Conservation (phyloP, 2,797 vertebrate species). For the Distichodus sexfasciatus region DNA sequence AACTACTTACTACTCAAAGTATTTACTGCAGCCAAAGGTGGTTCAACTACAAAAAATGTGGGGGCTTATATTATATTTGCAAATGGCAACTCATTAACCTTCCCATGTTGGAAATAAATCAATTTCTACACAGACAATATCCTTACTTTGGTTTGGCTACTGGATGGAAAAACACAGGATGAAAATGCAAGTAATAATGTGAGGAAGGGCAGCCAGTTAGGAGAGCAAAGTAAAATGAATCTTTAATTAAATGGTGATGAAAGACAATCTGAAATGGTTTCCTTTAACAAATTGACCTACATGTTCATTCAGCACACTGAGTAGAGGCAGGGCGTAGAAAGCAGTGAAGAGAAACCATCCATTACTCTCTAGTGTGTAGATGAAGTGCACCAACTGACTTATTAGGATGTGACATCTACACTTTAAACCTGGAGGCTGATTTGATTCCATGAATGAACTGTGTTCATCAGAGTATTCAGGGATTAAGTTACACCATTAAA, state of each 20-base stretch:
- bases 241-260: constrained; percentile 72
- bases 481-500: not conserved
- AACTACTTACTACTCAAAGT: too few species aligned
- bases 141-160: constrained; percentile 46
- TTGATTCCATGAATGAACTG: not conserved
- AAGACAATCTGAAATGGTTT: constrained; percentile 62
- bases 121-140: constrained; percentile 40
- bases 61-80: too few species aligned
- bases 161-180: constrained; percentile 48
- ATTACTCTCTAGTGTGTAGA: constrained; percentile 54
- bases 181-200: constrained; percentile 37
- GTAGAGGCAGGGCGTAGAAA: constrained; percentile 52
- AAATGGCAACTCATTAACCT: too few species aligned
- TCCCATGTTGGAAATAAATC: too few species aligned
- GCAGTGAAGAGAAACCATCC: constrained; percentile 68
- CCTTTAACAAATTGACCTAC: constrained; percentile 64
- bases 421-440: not conserved
- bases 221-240: constrained; percentile 57
- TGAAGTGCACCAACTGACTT: constrained; percentile 46
- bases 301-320: constrained; percentile 71
- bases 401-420: not conserved
- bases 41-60: too few species aligned
- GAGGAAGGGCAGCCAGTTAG: constrained; percentile 55
- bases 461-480: not conserved
- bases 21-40: too few species aligned